These are phyloP conservation scores for Bacillus rossius DNA, from an alignment of 1,140 invertebrate genomes.

Conservation along the genomic window DNA sequence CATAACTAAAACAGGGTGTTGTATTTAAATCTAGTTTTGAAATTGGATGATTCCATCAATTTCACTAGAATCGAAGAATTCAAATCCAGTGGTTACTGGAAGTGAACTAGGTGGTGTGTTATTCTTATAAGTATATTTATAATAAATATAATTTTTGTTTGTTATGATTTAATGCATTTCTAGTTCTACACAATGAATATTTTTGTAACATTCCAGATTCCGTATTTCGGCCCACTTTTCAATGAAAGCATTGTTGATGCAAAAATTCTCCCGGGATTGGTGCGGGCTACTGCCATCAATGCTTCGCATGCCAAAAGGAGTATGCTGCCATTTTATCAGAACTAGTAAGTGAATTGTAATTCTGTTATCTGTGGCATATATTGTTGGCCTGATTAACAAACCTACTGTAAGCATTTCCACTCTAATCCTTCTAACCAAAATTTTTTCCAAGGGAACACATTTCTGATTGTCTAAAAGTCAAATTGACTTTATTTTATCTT, in stretches of 20 bases:
- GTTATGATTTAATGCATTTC: background rate
- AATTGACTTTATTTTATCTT: no score
- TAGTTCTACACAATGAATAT: background rate
- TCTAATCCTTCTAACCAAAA: no score
- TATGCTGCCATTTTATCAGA: slow-evolving; percentile 83
- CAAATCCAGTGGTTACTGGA: background rate
- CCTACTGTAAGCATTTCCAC: no score
- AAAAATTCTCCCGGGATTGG: slow-evolving; percentile 76
- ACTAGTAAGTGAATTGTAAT: slow-evolving; percentile 73
- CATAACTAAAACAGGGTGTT: no score
- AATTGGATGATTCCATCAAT: no score
- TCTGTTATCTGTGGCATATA: no score
- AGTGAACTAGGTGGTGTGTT: background rate
- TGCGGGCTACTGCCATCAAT: slow-evolving; percentile 86
- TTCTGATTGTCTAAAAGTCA: no score
- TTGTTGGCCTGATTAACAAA: no score
- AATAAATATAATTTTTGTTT: background rate
- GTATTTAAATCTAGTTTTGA: no score
- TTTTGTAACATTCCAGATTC: slow-evolving; percentile 53
- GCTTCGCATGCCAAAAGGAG: slow-evolving; percentile 88
- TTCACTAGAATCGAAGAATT: background rate
- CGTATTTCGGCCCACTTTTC: slow-evolving; percentile 94
- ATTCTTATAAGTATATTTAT: background rate
- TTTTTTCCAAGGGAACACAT: no score
- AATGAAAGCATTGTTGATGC: slow-evolving; percentile 89